phyloP scores from a whole-genome alignment of 2,797 vertebrate species.

The Mareca penelope region DNA sequence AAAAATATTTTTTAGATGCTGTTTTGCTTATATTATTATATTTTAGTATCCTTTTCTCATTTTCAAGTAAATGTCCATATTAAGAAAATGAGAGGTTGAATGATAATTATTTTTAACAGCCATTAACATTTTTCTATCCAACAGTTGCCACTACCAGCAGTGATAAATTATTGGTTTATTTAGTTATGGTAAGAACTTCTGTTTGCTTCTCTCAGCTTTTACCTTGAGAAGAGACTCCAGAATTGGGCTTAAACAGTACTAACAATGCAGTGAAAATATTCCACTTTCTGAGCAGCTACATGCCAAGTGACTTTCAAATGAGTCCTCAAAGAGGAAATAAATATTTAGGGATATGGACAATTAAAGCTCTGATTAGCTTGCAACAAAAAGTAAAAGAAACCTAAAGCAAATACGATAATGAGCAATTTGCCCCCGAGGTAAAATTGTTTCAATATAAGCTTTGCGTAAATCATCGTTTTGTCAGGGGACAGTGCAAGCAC shows the following conservation, averaged over 20 bases:
- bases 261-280: neutral
- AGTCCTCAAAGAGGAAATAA: conserved; percentile 5
- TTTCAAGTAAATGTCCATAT: neutral
- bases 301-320: neutral
- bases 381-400: neutral
- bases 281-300: neutral
- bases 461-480: neutral
- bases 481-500: neutral
- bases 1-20: neutral
- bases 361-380: neutral
- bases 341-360: neutral
- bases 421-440: neutral
- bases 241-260: neutral
- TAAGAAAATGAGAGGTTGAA: neutral
- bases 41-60: neutral
- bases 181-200: neutral
- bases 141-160: neutral
- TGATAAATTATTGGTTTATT: conserved; percentile 31
- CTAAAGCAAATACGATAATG: conserved; percentile 2
- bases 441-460: neutral
- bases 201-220: neutral
- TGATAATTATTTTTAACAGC: conserved; percentile 16
- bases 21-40: neutral
- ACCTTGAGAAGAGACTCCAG: neutral
- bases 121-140: neutral